These are phyloP conservation scores for Torymus auratus DNA, from an alignment of 2,888 invertebrate species.

Conservation along the genomic window DNA sequence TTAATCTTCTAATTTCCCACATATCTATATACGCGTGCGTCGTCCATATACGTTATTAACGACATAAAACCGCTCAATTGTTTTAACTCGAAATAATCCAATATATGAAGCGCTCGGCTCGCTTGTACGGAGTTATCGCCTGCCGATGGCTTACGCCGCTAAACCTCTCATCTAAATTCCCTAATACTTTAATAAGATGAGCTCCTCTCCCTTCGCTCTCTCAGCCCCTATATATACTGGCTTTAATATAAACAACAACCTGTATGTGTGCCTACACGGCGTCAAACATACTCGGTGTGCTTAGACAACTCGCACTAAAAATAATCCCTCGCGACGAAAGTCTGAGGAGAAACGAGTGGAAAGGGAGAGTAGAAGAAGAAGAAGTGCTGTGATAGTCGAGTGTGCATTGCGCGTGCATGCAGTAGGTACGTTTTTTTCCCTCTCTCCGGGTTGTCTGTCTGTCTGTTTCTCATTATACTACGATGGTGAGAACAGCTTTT, in stretches of 20 bases:
- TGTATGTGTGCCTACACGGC: too few species aligned
- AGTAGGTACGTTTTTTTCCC: neutral
- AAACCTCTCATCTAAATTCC: neutral
- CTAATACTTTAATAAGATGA: neutral
- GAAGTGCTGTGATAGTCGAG: neutral
- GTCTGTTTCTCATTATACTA: too few species aligned
- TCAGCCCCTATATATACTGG: too few species aligned
- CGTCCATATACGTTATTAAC: too few species aligned
- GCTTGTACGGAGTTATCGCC: too few species aligned
- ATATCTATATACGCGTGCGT: too few species aligned
- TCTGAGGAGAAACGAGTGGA: neutral
- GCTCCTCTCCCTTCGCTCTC: neutral
- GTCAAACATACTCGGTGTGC: neutral
- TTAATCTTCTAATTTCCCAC: too few species aligned
- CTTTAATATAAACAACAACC: too few species aligned
- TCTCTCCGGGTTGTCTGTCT: too few species aligned
- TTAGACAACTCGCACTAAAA: neutral
- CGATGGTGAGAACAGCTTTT: neutral
- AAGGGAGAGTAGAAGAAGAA: neutral
- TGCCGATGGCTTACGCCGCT: neutral
- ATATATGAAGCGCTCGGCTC: neutral
- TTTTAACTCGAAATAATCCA: too few species aligned
- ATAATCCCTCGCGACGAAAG: too few species aligned
- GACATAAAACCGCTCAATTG: too few species aligned
- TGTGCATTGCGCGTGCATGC: neutral